These are phyloP conservation scores for Iselma pallidipennis DNA, from an alignment of 2,888 invertebrate genomes.

Conservation along the genomic window DNA sequence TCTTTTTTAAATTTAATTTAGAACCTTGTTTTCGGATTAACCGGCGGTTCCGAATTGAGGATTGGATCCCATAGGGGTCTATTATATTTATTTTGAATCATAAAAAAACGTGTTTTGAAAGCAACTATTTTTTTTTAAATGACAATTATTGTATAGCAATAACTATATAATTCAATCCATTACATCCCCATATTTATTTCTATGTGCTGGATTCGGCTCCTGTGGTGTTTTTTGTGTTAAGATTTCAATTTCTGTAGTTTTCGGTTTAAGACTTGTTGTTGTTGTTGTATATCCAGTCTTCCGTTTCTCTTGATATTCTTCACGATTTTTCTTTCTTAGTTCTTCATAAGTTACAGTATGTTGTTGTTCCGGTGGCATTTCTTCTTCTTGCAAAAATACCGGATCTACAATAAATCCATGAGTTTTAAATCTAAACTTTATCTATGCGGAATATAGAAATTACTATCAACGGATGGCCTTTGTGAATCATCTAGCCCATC, in stretches of 20 bases:
- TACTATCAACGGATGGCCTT: slow-evolving; percentile 62
- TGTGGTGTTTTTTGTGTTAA: slow-evolving; percentile 13
- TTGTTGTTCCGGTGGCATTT: slow-evolving; percentile 56
- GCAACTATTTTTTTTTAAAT: neutral
- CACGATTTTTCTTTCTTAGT: slow-evolving; percentile 70
- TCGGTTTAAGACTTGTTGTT: slow-evolving; percentile 15
- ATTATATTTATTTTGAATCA: too few relatives aligned
- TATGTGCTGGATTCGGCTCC: slow-evolving; percentile 17
- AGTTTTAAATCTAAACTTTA: neutral
- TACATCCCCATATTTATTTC: slow-evolving; percentile 45
- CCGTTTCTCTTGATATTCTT: slow-evolving; percentile 59
- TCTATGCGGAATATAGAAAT: slow-evolving; percentile 21
- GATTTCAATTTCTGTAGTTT: slow-evolving; percentile 2
- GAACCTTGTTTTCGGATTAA: too few relatives aligned
- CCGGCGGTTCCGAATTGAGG: too few relatives aligned
- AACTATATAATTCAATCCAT: slow-evolving; percentile 29
- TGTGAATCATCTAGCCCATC: slow-evolving; percentile 65
- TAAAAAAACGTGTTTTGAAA: too few relatives aligned
- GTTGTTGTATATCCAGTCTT: slow-evolving; percentile 36
- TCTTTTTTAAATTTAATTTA: too few relatives aligned
- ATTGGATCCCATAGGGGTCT: too few relatives aligned
- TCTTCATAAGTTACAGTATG: slow-evolving; percentile 71
- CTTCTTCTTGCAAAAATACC: slow-evolving; percentile 55
- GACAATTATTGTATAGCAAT: neutral
- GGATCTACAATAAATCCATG: slow-evolving; percentile 40